Base-by-base conservation (phyloP, 2,797 vertebrate genomes). In the Botia almorhae region DNA sequence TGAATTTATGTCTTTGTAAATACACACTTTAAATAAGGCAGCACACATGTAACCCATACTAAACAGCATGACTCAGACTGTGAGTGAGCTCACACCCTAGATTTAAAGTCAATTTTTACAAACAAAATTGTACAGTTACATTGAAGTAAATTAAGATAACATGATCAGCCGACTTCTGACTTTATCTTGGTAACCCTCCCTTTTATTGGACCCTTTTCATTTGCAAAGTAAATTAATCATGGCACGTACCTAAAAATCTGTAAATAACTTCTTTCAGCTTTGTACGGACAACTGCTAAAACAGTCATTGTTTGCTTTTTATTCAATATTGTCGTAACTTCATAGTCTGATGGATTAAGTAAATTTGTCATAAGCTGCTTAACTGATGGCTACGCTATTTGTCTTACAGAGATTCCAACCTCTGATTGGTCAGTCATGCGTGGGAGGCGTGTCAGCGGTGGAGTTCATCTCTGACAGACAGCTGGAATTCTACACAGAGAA, bases 381-480 rank as follows among this genome's bases (percentile, higher is more conserved):
- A 17, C 61, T 76, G 39, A 78, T 79, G 65, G 50, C 53, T 78
- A 14, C 65, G 65, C 29, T 79, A 26, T 85, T 74, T 81, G 16
- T 75, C 1, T 76, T 81, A 39, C 77, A 87, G 86, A 76, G 64
- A 60, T 87, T 87, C 74, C 80, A 36, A 55, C 63, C 85, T 71
- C 36, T 87, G 55, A 80, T 83, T 81, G 86, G 86, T 14, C 77
- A 85, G 69, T 69, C 68, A 11, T 56, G 12, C 29, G 19, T 87
- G 46, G 83, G 68, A 17, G 78, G 79, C 13, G 56, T 83, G 39
- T 65, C 82, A 23, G 86, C 83, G 77, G 83, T 87, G 77, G 86
- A 87, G 86, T 87, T 86, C 53, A 61, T 86, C 21, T 83, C 74
- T 72, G 85, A 87, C 65, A 82, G 82, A 76, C 76, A 83, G 71